These are phyloP conservation scores for Drosophila kohkoa DNA, from an alignment of 1,140 invertebrate genomes.

Conservation along the genomic window DNA sequence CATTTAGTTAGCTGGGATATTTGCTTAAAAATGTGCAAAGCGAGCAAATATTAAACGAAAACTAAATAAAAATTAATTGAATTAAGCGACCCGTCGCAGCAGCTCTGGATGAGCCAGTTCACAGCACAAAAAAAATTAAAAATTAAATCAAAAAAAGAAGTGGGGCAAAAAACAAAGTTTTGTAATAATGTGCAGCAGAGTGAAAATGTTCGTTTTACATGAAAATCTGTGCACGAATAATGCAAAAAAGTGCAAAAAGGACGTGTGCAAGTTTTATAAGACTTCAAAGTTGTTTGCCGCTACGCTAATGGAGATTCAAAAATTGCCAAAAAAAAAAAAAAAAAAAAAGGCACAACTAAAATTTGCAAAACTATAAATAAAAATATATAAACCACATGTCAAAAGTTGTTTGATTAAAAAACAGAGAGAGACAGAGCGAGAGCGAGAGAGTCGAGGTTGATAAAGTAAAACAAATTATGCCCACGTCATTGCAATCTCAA, in stretches of 20 bases:
- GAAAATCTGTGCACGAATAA: conserved; percentile 44
- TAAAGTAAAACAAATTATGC: conserved; percentile 80
- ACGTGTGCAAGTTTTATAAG: conserved; percentile 67
- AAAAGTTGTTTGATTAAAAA: conserved; percentile 55
- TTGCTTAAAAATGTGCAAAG: conserved; percentile 78
- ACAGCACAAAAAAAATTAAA: conserved; percentile 35
- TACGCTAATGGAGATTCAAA: conserved; percentile 6
- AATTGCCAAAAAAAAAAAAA: neutral
- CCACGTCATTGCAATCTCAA: conserved; percentile 80
- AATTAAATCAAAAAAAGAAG: conserved; percentile 16
- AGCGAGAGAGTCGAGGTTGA: conserved; percentile 30
- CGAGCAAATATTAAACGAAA: conserved; percentile 80
- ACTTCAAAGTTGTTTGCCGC: conserved; percentile 66
- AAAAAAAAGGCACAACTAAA: conserved; percentile 1
- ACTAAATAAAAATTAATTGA: conserved; percentile 83
- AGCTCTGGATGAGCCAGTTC: conserved; percentile 21
- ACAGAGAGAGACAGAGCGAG: conserved; percentile 21
- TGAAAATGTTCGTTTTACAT: conserved; percentile 47
- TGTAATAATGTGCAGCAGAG: conserved; percentile 61
- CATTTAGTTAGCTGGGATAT: conserved; percentile 75
- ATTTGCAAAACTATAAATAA: conserved; percentile 7
- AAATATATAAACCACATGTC: conserved; percentile 40
- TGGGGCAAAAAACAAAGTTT: conserved; percentile 51
- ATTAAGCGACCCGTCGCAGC: conserved; percentile 64
- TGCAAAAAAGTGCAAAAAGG: conserved; percentile 61